Conservation (phyloP, 37 sponge, comb jelly and placozoan genomes). For the Spongilla lacustris region DNA sequence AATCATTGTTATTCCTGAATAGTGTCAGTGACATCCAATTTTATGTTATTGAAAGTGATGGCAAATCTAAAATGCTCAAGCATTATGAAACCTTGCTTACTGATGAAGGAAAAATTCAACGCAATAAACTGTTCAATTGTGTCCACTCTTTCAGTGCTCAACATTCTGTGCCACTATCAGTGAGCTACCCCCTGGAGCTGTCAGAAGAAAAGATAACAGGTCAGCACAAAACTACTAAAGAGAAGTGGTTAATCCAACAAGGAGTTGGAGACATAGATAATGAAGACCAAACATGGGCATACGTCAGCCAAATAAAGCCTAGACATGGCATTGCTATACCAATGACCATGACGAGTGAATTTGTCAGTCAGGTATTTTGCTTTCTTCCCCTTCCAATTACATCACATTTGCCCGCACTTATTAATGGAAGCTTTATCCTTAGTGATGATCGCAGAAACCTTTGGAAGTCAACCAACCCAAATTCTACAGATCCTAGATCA, state of each 20-base stretch:
- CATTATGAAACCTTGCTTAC: not conserved
- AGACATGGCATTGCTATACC: constrained; percentile 67
- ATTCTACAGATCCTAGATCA: not conserved
- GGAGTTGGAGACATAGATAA: constrained; percentile 56
- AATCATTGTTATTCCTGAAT: constrained; percentile 58
- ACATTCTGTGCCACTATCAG: no score
- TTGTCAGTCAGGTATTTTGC: constrained; percentile 39
- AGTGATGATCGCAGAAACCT: not conserved
- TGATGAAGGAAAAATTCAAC: not conserved
- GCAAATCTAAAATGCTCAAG: not conserved
- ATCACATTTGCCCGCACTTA: constrained; percentile 46
- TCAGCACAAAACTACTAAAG: not conserved
- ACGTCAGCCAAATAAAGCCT: constrained; percentile 39
- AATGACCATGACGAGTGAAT: not conserved
- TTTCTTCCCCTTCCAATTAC: constrained; percentile 64
- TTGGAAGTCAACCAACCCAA: not conserved
- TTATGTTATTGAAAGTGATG: constrained; percentile 28
- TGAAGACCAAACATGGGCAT: constrained; percentile 18
- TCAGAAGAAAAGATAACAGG: not conserved
- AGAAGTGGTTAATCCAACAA: constrained; percentile 68
- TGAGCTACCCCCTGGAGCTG: no score
- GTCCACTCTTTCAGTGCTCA: no score
- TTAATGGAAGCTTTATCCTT: constrained; percentile 69
- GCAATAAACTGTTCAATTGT: no score
- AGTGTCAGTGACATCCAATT: constrained; percentile 37